A percentile compares a stretch with the other conserved stretches of the same genome.
Conservation (phyloP, 1,140 invertebrate genomes). For the Hylyphantes graminicola region DNA sequence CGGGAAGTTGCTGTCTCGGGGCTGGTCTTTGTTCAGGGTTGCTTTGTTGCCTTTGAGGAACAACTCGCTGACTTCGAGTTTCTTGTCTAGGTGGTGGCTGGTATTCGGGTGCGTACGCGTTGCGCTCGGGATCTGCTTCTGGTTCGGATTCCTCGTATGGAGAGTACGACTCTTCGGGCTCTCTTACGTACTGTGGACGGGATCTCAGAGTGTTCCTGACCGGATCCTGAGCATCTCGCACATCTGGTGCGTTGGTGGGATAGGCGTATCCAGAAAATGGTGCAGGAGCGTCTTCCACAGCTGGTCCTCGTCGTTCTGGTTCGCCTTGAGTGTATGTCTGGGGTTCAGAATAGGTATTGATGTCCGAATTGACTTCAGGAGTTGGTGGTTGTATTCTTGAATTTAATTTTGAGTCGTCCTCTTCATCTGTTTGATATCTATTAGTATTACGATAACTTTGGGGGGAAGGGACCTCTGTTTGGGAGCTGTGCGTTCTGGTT, state of each 20-base stretch:
- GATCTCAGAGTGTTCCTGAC: background rate
- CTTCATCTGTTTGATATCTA: background rate
- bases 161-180: background rate
- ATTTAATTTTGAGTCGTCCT: conserved; percentile 22
- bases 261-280: too few species aligned
- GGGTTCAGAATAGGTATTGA: background rate
- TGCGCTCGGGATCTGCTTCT: background rate
- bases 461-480: background rate
- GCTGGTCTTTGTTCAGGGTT: background rate
- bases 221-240: background rate
- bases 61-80: background rate
- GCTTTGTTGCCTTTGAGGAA: background rate
- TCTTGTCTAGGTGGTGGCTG: background rate
- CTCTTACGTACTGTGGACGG: conserved; percentile 35
- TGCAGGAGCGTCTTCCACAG: background rate
- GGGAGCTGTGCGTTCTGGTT: background rate
- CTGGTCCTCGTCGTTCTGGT: background rate
- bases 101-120: conserved; percentile 10
- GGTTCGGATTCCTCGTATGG: background rate
- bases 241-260: background rate
- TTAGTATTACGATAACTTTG: background rate
- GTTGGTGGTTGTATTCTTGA: conserved; percentile 21
- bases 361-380: background rate
- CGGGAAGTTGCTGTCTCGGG: background rate
- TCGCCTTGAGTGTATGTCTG: background rate